phyloP scores from a whole-genome alignment of 2,113 vertebrate species.

The Heterotis niloticus region DNA sequence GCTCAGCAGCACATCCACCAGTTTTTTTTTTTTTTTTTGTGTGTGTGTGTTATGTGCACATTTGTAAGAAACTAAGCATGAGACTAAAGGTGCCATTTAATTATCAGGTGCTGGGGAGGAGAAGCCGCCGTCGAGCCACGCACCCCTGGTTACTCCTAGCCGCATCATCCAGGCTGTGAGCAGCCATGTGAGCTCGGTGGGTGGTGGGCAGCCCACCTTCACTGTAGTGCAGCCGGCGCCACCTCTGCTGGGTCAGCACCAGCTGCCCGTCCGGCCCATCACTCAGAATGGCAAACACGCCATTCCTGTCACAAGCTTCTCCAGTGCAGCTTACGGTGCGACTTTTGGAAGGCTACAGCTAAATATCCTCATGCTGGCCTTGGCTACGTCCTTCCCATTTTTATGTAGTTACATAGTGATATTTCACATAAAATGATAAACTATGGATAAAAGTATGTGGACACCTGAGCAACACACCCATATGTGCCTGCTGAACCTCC shows the following conservation, averaged over 20 bases:
- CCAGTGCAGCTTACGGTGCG: conserved; percentile 76
- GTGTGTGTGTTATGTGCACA: no score
- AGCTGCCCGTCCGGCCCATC: conserved; percentile 79
- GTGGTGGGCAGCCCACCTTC: conserved; percentile 74
- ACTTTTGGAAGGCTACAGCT: no score
- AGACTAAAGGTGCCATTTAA: no score
- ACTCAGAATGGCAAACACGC: conserved; percentile 91
- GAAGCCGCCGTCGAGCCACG: conserved; percentile 68
- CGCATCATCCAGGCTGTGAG: conserved; percentile 87
- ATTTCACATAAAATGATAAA: no score
- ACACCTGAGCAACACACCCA: no score
- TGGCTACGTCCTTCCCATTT: no score
- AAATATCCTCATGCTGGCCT: neutral
- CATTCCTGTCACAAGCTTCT: conserved; percentile 68
- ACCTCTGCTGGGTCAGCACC: conserved; percentile 76
- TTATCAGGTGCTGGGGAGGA: conserved; percentile 66
- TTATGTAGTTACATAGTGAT: no score
- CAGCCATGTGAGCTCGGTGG: conserved; percentile 67
- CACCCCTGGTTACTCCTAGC: conserved; percentile 66
- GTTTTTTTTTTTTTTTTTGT: no score
- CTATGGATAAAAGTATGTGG: no score
- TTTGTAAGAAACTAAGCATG: no score
- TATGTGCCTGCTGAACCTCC: no score
- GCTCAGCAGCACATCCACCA: no score
- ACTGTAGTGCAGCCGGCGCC: conserved; percentile 76